A percentile compares a stretch with the other conserved stretches of the same genome.
Evolutionary conservation across 2,797 vertebrate species (phyloP).

Genomic region (Enteromius unitaeniatus): DNA sequence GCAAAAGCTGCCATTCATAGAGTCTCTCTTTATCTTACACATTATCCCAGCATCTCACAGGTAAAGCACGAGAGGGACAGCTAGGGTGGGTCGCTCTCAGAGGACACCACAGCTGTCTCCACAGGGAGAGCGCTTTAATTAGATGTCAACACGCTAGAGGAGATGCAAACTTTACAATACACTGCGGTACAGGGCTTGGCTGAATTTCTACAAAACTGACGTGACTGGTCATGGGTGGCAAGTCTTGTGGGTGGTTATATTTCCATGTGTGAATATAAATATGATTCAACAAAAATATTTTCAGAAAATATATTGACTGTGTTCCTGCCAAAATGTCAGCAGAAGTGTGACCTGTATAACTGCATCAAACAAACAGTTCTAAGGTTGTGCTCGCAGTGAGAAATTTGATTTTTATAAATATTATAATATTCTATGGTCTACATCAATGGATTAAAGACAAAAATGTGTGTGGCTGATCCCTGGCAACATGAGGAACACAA

Average conservation of each 20-base stretch:
- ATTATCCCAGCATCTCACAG: slow-evolving; percentile 11
- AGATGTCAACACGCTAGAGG: slow-evolving; percentile 30
- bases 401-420: not conserved
- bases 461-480: not conserved
- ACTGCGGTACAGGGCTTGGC: slow-evolving; percentile 19
- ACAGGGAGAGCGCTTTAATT: slow-evolving; percentile 47
- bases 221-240: slow-evolving; percentile 27
- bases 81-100: slow-evolving; percentile 29
- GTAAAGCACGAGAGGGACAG: slow-evolving; percentile 18
- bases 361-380: not conserved
- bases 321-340: slow-evolving; percentile 1
- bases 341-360: not conserved
- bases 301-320: not conserved
- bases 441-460: not conserved
- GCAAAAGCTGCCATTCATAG: slow-evolving; percentile 3
- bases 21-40: slow-evolving; percentile 2
- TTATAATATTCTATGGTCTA: not conserved
- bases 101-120: slow-evolving; percentile 9
- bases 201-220: slow-evolving; percentile 12
- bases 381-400: not conserved
- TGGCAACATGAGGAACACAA: not conserved
- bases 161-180: slow-evolving; percentile 20
- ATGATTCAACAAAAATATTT: slow-evolving; percentile 17
- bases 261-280: slow-evolving; percentile 32
- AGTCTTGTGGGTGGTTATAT: slow-evolving; percentile 38